Conservation (phyloP, 2,797 vertebrate genomes). For the Ctenopoma kingsleyae region DNA sequence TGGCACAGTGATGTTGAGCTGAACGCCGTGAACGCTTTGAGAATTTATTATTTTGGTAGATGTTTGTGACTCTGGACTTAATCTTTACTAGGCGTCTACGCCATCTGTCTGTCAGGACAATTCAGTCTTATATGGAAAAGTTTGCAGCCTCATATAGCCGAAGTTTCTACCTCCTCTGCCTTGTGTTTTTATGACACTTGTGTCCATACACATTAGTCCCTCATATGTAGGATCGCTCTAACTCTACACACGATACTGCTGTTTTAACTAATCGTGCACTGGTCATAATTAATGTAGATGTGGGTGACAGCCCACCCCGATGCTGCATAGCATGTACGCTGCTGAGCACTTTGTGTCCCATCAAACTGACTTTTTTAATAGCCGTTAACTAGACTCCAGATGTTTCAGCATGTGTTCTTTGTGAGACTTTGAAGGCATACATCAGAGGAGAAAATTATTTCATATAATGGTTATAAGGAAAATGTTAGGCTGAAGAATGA, state of each 20-base stretch:
- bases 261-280: conserved; percentile 57
- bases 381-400: conserved; percentile 82
- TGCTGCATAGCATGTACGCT: conserved; percentile 55
- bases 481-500: conserved; percentile 62
- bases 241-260: conserved; percentile 33
- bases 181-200: conserved; percentile 40
- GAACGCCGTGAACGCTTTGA: conserved; percentile 52
- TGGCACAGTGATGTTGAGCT: conserved; percentile 56
- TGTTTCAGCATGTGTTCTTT: conserved; percentile 83
- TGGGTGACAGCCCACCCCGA: conserved; percentile 73
- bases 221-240: conserved; percentile 5
- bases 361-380: conserved; percentile 82
- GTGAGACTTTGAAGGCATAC: conserved; percentile 82
- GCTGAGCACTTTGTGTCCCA: conserved; percentile 77
- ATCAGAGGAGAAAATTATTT: conserved; percentile 82
- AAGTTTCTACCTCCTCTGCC: conserved; percentile 40
- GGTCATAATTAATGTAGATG: conserved; percentile 68
- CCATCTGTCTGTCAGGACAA: conserved; percentile 64
- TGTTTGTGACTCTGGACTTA: conserved; percentile 68
- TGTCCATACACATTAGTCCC: conserved; percentile 46
- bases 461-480: conserved; percentile 79
- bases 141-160: conserved; percentile 24
- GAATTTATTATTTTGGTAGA: conserved; percentile 70
- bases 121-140: conserved; percentile 46
- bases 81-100: conserved; percentile 60